Base-by-base conservation (phyloP, 1,140 invertebrate species). In the Macrostomum lignano region DNA sequence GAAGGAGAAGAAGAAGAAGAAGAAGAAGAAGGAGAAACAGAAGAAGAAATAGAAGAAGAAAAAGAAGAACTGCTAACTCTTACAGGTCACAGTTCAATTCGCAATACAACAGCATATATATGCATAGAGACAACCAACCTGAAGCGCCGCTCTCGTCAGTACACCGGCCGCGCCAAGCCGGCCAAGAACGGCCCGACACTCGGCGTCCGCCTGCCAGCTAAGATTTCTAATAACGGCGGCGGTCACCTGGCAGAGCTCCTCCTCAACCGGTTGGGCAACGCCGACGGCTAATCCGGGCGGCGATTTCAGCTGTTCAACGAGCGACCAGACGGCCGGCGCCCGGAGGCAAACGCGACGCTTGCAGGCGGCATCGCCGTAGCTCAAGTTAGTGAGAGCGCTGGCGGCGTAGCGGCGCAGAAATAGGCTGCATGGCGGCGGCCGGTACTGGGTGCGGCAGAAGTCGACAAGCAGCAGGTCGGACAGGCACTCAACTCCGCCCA, bases 311-410 rank as follows among this genome's bases (percentile, higher is more conserved):
- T 88, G 79, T 22, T 71, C 68, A 9, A 86, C 76, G 31, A 94
- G 62, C 9, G 74, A 71, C 44, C 69, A 65, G 72, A 93, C 14
- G 19, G 19, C 26, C 4, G 26, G 26, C 7, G 26, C 14, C 5
- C 15, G 15, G 5, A 17, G 19, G 19, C 26, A 28, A 15, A 28
- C 7, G 5, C 15, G 9, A 5, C 14, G 14, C 52, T 94, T 93
- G 51, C 88, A 91, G 39, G 74, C 76, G 19, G 77, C 74, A 56
- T 91, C 79, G 10, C 82, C 81, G 49, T 88, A 88, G 0, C 82
- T 91, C 1, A 93, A 60, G 55, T 94, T 93, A 0, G 82, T 93
- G n/a, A 94, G 53, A 1, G 81, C 76, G 79, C 88, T 91, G 29
- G 81, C 74, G 2, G 77, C 75, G 49, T 91, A 91, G 4, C 49